Base-by-base conservation (phyloP, 2,888 invertebrate genomes). In the Crossocerus cetratus region DNA sequence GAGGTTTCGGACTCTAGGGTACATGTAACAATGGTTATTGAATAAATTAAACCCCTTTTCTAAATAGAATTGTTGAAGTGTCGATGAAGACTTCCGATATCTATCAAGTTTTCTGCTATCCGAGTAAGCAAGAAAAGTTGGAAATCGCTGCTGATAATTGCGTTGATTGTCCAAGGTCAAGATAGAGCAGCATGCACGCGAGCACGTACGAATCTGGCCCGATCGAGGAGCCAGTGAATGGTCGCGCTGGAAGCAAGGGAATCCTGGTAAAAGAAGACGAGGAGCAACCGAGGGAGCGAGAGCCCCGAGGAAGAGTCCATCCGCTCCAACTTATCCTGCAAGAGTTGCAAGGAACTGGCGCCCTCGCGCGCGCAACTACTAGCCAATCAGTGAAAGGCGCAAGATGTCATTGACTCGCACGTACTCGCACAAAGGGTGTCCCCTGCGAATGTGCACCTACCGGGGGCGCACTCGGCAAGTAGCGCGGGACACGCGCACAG, bases 281-380 rank as follows among this genome's bases (percentile, higher is more conserved):
- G 22, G 5, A 56, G 54, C 23, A 42, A 42, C 20, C 71, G 54
- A 54, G 58, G 18, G 43, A 74, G 16, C 58, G 58, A 72, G 74
- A 75, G 32, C 23, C 54, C 63, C 76, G 69, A 82, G 82, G 82
- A 82, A 82, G 80, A 61, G 63, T 72, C 69, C 83, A 83, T 82
- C 81, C 77, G 81, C 65, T 74, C 69, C 8, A 76, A 74, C 69
- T 83, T 73, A 79, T 82, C 67, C 74, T 69, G 57, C 66, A 74
- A 68, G 32, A 32, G 32, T 68, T 74, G 72, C 67, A 60, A 32
- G 32, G 32, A 32, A 11, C 32, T 4, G 8, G 32, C 32, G 23
- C 23, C 2, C 23, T 2, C 57, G 43, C 62, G 72, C 74, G 72
- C 72, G 70, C 69, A 69, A 67, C 59, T 21, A 55, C 61, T 32